Percentiles rank a stretch among this genome's conserved stretches.
These are phyloP conservation scores for Stenopsyche tienmushanensis DNA, from an alignment of 1,140 invertebrate genomes.

Conservation along the genomic window DNA sequence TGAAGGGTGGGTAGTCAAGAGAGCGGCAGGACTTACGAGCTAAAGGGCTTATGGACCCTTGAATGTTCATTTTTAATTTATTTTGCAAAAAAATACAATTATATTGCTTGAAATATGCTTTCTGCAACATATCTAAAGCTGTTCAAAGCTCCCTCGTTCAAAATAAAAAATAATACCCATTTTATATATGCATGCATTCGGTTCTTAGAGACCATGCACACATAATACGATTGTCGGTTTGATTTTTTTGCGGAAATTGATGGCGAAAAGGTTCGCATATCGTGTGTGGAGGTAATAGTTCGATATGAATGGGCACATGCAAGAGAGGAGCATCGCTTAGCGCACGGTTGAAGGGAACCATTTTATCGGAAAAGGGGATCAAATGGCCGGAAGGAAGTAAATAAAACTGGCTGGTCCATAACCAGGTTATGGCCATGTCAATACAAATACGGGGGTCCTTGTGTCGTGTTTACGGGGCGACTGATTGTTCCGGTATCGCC, in stretches of 20 bases:
- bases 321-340: neutral
- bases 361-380: conserved; percentile 28
- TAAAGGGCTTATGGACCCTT: neutral
- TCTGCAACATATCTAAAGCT: no score
- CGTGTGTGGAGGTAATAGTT: neutral
- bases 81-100: no score
- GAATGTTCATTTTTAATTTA: conserved; percentile 11
- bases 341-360: conserved; percentile 1
- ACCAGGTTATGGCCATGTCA: conserved; percentile 40
- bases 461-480: neutral
- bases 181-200: neutral
- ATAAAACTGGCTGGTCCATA: conserved; percentile 39
- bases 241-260: neutral
- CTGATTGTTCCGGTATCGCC: conserved; percentile 16
- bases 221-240: neutral
- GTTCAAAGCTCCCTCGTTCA: neutral
- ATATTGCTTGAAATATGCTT: no score
- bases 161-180: neutral
- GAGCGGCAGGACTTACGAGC: no score
- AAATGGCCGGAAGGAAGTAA: conserved; percentile 41
- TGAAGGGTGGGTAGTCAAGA: neutral
- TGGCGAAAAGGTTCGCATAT: neutral
- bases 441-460: conserved; percentile 33
- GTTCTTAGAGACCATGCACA: neutral
- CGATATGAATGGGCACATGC: neutral